These are phyloP conservation scores for Pristionchus fissidentatus DNA, from an alignment of 2,888 invertebrate species.

Conservation along the genomic window DNA sequence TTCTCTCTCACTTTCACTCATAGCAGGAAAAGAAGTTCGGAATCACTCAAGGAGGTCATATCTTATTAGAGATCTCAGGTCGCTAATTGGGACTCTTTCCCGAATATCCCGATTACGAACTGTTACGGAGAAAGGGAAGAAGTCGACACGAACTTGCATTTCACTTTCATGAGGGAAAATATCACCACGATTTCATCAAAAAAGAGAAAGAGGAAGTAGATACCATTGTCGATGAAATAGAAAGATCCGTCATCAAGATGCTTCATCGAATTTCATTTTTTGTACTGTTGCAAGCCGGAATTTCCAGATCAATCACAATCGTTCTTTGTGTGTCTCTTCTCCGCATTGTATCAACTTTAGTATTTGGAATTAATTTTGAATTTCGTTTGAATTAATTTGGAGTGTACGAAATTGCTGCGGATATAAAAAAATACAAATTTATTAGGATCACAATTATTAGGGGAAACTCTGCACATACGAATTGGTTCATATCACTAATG, in stretches of 20 bases:
- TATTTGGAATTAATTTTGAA: too few relatives aligned
- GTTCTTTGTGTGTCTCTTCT: too few relatives aligned
- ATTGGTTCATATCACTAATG: constrained; percentile 24
- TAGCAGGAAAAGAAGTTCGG: constrained; percentile 18
- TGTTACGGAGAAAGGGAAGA: neutral
- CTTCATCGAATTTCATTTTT: too few relatives aligned
- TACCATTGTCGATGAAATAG: too few relatives aligned
- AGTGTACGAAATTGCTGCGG: neutral
- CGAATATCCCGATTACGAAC: constrained; percentile 1
- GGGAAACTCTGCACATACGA: constrained; percentile 22
- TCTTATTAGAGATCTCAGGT: constrained; percentile 15
- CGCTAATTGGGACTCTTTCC: constrained; percentile 19
- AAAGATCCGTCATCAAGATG: too few relatives aligned
- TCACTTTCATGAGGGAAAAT: too few relatives aligned
- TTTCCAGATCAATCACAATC: too few relatives aligned
- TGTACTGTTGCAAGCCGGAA: too few relatives aligned
- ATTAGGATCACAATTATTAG: constrained; percentile 39
- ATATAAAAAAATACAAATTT: neutral
- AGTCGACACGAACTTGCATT: too few relatives aligned
- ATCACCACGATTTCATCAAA: too few relatives aligned
- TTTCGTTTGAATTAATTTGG: neutral
- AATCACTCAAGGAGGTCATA: constrained; percentile 39
- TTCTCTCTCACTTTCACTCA: constrained; percentile 44
- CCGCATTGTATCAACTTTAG: too few relatives aligned
- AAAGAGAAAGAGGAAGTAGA: too few relatives aligned